These are phyloP conservation scores for Ceraclea dissimilis DNA, from an alignment of 2,888 invertebrate genomes.

Conservation along the genomic window DNA sequence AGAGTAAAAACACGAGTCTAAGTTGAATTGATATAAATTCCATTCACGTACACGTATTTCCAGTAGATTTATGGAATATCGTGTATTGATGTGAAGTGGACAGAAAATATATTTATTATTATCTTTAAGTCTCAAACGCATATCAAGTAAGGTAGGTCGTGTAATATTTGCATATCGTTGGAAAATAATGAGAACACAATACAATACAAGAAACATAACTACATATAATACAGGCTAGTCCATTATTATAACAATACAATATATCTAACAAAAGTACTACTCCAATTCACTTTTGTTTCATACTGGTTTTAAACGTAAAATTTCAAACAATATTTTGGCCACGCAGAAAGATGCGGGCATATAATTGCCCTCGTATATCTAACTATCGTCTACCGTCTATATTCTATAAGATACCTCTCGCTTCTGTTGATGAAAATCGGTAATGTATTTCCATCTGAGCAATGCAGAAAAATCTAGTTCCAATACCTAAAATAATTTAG, in stretches of 20 bases:
- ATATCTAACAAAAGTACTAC: not conserved
- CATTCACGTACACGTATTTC: not conserved
- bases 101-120: not conserved
- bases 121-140: not conserved
- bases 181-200: not conserved
- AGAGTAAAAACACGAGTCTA: not conserved
- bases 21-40: not conserved
- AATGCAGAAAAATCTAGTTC: too few species aligned
- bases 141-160: constrained; percentile 1
- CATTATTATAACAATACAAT: too few species aligned
- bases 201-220: not conserved
- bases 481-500: too few species aligned
- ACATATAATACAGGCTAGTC: too few species aligned
- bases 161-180: not conserved
- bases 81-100: not conserved
- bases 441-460: too few species aligned
- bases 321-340: too few species aligned
- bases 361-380: too few species aligned
- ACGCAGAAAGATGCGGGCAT: too few species aligned
- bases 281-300: constrained; percentile 1
- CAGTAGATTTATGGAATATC: constrained; percentile 4
- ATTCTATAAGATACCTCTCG: too few species aligned
- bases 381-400: too few species aligned
- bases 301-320: not conserved
- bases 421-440: too few species aligned